Base-by-base conservation (phyloP, 2,888 invertebrate species). In the Pachymerium ferrugineum region DNA sequence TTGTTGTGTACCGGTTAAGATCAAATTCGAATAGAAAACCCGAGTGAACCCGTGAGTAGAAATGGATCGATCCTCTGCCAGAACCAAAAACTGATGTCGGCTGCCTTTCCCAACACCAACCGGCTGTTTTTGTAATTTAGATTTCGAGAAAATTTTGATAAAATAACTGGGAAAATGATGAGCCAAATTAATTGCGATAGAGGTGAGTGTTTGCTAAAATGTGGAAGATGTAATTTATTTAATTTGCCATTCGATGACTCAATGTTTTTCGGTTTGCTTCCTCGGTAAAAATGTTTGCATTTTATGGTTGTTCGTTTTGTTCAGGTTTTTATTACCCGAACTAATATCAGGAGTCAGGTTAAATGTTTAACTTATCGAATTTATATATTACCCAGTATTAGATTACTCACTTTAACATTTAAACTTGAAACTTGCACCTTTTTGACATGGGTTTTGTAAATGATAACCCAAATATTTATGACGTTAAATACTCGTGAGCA, bases 41-140 rank as follows among this genome's bases (percentile, higher is more conserved):
- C 47, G 3, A 5, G 22, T 22, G 19, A 47, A 47, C 47, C 47
- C 47, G 47, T 19, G 19, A 22, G 16, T 19, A 22, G 22, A 47
- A 47, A 47, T 47, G 47, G 47, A 47, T 47, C 47, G 47, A 47
- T 47, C 47, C 47, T 47, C 4, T 22, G 19, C 47, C 47, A 47
- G 47, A 47, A 16, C 47, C 47, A 47, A n/a, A n/a, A 47, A 47
- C 47, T 19, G 47, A 47, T 47, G 47, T 47, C 47, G 47, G 47
- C 47, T 47, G 47, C 47, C 47, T 47, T 47, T 47, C 10, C 19
- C 47, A 47, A 47, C 47, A 47, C 47, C 47, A 47, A 47, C 47
- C 47, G 47, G 47, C 47, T 47, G 47, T 47, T 47, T 42, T 47
- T 47, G 47, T 47, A 47, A 47, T 22, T n/a, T n/a, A n/a, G n/a